These are phyloP conservation scores for Labrus mixtus DNA, from an alignment of 2,113 vertebrate genomes.

Conservation along the genomic window DNA sequence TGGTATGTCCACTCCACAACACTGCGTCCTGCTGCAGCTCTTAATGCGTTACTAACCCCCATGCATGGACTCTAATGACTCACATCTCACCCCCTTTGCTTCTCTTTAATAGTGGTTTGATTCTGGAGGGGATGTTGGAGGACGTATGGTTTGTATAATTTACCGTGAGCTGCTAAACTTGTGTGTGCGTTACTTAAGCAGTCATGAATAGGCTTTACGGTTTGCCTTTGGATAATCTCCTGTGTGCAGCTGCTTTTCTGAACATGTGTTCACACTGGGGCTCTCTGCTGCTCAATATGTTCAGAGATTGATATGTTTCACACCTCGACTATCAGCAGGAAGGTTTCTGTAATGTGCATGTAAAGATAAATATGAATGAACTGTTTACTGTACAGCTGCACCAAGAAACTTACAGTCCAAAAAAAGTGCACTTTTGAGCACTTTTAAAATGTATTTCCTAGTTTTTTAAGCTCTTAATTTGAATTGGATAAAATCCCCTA, in stretches of 20 bases:
- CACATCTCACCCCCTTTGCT: neutral
- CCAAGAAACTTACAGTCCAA: neutral
- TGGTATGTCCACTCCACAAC: constrained; percentile 69
- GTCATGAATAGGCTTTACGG: constrained; percentile 19
- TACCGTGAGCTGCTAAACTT: neutral
- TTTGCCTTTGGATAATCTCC: constrained; percentile 22
- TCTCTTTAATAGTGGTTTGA: neutral
- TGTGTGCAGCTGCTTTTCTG: neutral
- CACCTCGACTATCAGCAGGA: neutral
- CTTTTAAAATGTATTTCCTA: too few species aligned
- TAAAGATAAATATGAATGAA: neutral
- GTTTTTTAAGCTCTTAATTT: too few species aligned
- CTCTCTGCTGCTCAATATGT: neutral
- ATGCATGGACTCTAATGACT: neutral
- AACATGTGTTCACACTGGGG: neutral
- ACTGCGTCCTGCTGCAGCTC: neutral
- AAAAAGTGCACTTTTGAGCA: too few species aligned
- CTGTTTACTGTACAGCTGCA: neutral
- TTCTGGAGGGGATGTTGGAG: neutral
- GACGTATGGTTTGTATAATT: neutral
- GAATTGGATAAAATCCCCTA: too few species aligned
- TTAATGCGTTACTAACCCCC: neutral
- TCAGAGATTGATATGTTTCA: neutral
- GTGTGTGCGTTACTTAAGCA: constrained; percentile 16
- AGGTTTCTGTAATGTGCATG: neutral